These are phyloP conservation scores for Megaleporinus macrocephalus DNA, from an alignment of 2,113 vertebrate genomes.

Conservation along the genomic window DNA sequence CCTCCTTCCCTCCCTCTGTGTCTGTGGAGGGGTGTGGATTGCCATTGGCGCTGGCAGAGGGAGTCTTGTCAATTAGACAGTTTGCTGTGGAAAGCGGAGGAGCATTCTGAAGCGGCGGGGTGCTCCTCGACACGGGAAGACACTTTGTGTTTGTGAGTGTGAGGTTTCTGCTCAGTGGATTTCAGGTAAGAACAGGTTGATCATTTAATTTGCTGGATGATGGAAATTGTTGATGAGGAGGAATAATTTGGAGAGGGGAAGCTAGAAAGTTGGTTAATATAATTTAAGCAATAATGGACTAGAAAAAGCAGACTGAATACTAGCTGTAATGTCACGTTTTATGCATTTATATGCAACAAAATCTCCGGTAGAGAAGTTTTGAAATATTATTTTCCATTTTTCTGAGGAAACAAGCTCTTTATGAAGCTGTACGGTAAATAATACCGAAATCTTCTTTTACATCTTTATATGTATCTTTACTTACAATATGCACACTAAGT, in stretches of 20 bases:
- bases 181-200: constrained; percentile 71
- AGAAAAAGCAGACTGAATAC: background rate
- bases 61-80: constrained; percentile 62
- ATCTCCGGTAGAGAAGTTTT: background rate
- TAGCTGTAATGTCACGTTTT: background rate
- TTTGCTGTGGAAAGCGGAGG: constrained; percentile 48
- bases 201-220: background rate
- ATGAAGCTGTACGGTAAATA: background rate
- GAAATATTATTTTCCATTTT: no score
- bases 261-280: background rate
- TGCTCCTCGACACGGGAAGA: constrained; percentile 24
- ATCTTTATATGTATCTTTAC: no score
- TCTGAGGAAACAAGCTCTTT: no score
- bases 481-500: no score
- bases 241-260: background rate
- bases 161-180: constrained; percentile 7
- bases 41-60: constrained; percentile 39
- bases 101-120: constrained; percentile 20
- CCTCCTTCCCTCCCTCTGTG: constrained; percentile 47
- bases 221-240: background rate
- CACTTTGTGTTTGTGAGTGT: constrained; percentile 23
- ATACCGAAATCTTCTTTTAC: no score
- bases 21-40: constrained; percentile 64
- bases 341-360: background rate
- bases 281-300: background rate